Evolutionary conservation across 2,888 invertebrate species (phyloP).

Genomic region (Drosophila tanythrix): DNA sequence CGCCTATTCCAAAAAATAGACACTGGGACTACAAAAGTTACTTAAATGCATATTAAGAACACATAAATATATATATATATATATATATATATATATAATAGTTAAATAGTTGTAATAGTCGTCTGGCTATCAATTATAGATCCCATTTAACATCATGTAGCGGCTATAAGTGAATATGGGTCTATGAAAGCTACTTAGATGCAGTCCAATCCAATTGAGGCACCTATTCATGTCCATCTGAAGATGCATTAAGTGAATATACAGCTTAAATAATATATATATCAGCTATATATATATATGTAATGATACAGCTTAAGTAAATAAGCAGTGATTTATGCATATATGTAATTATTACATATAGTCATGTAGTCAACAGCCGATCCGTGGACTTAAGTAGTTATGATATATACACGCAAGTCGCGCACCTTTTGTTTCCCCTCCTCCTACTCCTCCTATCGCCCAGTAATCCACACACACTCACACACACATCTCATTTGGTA

Average conservation of each 20-base stretch:
- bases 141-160: not conserved
- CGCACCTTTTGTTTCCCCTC: not conserved
- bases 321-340: conserved; percentile 2
- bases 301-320: conserved; percentile 12
- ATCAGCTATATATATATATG: no score
- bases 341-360: conserved; percentile 17
- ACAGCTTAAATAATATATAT: conserved; percentile 7
- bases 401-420: conserved; percentile 42
- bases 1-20: not conserved
- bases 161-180: not conserved
- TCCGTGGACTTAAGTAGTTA: conserved; percentile 29
- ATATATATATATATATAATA: not conserved
- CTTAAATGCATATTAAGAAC: not conserved
- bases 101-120: not conserved
- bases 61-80: not conserved
- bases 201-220: not conserved
- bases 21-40: not conserved
- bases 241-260: not conserved
- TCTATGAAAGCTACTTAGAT: not conserved
- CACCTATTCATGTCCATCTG: conserved; percentile 3
- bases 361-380: conserved; percentile 15
- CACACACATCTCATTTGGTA: conserved; percentile 72
- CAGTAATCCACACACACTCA: not conserved
- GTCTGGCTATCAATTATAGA: not conserved
- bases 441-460: not conserved